Conservation (phyloP, 2,113 vertebrate genomes). For the Rhinichthys klamathensis region DNA sequence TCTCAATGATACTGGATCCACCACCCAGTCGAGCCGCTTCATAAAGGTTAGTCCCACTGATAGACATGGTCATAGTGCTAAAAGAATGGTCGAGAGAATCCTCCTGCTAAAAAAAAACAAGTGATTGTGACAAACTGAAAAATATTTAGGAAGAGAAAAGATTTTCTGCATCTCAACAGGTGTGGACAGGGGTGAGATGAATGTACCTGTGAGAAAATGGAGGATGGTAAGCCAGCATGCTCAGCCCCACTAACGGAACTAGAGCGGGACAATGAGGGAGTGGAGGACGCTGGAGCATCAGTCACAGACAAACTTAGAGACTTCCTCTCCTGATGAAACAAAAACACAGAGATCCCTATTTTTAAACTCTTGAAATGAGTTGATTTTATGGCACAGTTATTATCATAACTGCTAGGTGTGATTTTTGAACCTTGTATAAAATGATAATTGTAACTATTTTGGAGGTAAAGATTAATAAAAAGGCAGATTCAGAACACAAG, state of each 20-base stretch:
- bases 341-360: constrained; percentile 24
- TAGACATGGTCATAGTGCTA: constrained; percentile 77
- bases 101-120: constrained; percentile 74
- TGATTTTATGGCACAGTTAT: neutral
- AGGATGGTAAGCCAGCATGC: constrained; percentile 84
- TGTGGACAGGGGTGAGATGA: neutral
- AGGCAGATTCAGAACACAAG: neutral
- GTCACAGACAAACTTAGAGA: constrained; percentile 68
- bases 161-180: neutral
- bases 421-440: neutral
- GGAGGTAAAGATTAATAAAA: neutral
- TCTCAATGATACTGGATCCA: constrained; percentile 95
- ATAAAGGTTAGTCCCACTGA: constrained; percentile 88
- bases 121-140: neutral
- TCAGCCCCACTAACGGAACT: constrained; percentile 92
- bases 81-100: constrained; percentile 87
- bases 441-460: neutral
- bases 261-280: constrained; percentile 90
- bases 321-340: constrained; percentile 83
- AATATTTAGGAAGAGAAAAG: neutral
- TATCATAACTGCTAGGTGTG: neutral
- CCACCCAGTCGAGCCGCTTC: constrained; percentile 91
- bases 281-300: constrained; percentile 85
- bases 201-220: constrained; percentile 86
- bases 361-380: neutral